Base-by-base conservation (phyloP, 2,888 invertebrate genomes). In the Cheilosia soror region DNA sequence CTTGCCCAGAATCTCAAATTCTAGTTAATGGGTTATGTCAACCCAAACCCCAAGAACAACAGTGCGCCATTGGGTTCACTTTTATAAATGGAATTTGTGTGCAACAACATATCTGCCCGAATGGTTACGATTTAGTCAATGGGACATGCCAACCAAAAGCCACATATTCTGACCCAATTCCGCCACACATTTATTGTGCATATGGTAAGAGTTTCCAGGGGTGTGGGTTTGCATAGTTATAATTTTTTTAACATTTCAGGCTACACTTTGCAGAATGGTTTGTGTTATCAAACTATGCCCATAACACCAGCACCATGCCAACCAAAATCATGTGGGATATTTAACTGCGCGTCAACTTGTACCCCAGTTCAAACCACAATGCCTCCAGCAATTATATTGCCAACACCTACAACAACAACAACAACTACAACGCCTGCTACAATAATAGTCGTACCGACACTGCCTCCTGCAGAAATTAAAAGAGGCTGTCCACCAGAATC, bases 61-160 rank as follows among this genome's bases (percentile, higher is more conserved):
- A 60, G 29, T 78, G 78, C 37, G 49, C 31, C 9, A 20, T 4
- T 65, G 78, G 78, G 5, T 78, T 63, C 49, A 31, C n/a, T 2
- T 58, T 37, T 2, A 51, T 65, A 33, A 65, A 72, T 72, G 78
- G 72, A 25, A 29, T 65, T 42, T 79, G 78, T 51, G 27, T 65
- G 2, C 49, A 72, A 42, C 49, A 72, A 49, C 47, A 51, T n/a
- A 44, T 13, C 2, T 79, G 79, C 3, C 58, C 73, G 9, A 4
- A 29, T 9, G 60, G 65, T 60, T 53, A 37, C 37, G 9, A 20
- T 0, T 25, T 66, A 44, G 20, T 73, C 11, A 68, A 80, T 68
- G 80, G 68, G 31, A 20, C 49, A 25, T 80, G 80, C 29, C 47
- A 40, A 0, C 37, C 42, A 51, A 65, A 6, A 4, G 6, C 13